Percentiles rank a stretch among this genome's conserved stretches.
Conservation (phyloP, 2,888 invertebrate species). For the Drosophila villosipedis region DNA sequence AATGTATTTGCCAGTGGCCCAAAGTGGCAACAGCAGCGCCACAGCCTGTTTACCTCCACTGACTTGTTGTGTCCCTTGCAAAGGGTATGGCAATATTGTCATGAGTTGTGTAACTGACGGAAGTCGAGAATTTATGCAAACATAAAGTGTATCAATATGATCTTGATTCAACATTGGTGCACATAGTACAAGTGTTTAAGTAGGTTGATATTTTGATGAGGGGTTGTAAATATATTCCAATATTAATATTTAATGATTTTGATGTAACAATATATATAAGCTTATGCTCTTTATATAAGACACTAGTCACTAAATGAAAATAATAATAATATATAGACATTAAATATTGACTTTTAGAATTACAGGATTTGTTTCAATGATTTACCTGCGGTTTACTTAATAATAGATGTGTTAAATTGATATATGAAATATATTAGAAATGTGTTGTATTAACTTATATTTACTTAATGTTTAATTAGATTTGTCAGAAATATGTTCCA, state of each 20-base stretch:
- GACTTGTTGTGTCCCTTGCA: slow-evolving; percentile 13
- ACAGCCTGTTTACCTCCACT: slow-evolving; percentile 2
- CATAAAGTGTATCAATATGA: neutral
- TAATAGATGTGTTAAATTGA: neutral
- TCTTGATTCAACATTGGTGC: neutral
- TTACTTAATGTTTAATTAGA: neutral
- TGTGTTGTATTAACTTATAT: neutral
- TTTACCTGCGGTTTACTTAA: neutral
- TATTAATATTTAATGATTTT: neutral
- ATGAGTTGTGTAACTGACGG: neutral
- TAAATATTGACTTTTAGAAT: neutral
- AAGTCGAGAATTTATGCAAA: neutral
- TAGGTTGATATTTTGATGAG: neutral
- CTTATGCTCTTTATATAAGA: too few relatives aligned
- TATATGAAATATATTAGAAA: neutral
- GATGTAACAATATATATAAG: too few relatives aligned
- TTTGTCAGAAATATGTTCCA: neutral
- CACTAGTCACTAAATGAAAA: neutral
- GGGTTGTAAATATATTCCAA: neutral
- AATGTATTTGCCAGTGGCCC: slow-evolving; percentile 63
- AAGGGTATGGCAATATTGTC: neutral
- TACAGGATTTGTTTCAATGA: neutral
- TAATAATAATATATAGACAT: neutral
- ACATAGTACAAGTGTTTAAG: neutral
- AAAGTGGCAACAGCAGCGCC: slow-evolving; percentile 54